Evolutionary conservation across 2,888 invertebrate species (phyloP), one percentile per base, ranked within the genome.

Genomic region (Microplitis deprimator): DNA sequence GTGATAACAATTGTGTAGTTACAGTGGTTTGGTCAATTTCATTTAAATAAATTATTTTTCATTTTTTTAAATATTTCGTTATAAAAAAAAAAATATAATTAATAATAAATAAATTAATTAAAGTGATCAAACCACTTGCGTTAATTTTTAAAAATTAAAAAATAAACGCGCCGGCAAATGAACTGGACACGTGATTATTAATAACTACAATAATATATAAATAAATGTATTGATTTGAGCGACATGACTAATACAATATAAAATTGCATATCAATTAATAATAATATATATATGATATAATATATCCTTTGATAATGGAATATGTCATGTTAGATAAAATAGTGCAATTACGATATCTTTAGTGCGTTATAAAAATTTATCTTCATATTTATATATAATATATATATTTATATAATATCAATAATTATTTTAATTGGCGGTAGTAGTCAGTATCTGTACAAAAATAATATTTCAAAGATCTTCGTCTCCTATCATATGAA

Each of bases 401-500:
- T 40, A 65, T 20, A n/a, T 40, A 70, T 39, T 8, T n/a, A 50
- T 59, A 16, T 7, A 29, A 29, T 29, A 29, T 29, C 17, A 50
- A 50, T 50, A 50, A 50, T 50, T 50, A 50, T 50, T 50, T 50
- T 50, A 50, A 50, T 50, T 50, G 50, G 13, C 50, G 50, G 13
- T 13, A 50, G 13, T 50, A 50, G 13, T 50, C 50, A 13, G 8
- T 50, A 50, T 50, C 50, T 50, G 50, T 50, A 50, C 50, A 50
- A 50, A 50, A 50, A 13, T 50, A 13, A 13, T 50, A 50, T 50
- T 60, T 74, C 61, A 77, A 41, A 77, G 74, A 91, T 98, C 98
- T 85, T 98, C 98, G 87, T 98, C 98, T 4, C 97, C 97, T 83
- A 98, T 98, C 71, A 96, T 97, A 90, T 97, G 96, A 89, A 98